These are phyloP conservation scores for Euplexia lucipara DNA, from an alignment of 2,888 invertebrate species.

Conservation along the genomic window DNA sequence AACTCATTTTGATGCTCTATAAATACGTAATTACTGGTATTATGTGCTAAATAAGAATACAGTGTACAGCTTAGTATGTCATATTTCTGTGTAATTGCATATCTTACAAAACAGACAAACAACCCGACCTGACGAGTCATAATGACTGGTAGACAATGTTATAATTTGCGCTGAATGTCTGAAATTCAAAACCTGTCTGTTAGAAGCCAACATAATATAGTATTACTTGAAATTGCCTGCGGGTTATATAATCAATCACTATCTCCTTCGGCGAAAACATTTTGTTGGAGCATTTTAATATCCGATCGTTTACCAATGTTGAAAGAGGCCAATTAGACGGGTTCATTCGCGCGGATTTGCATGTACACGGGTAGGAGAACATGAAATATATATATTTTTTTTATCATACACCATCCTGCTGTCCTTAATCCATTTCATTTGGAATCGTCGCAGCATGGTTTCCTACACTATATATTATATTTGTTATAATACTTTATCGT, in stretches of 20 bases:
- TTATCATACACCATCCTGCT: too few relatives aligned
- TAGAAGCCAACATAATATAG: slow-evolving; percentile 10
- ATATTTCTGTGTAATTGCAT: slow-evolving; percentile 34
- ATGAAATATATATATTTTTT: not conserved
- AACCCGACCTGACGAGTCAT: slow-evolving; percentile 16
- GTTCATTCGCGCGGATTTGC: not conserved
- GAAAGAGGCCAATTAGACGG: slow-evolving; percentile 32
- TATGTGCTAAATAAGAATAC: slow-evolving; percentile 28
- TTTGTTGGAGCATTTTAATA: slow-evolving; percentile 36
- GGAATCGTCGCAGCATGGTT: too few relatives aligned
- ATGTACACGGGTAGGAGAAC: not conserved
- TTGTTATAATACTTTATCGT: too few relatives aligned
- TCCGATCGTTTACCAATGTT: slow-evolving; percentile 28
- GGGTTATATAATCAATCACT: slow-evolving; percentile 22
- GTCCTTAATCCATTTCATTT: too few relatives aligned
- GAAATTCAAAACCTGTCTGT: slow-evolving; percentile 36
- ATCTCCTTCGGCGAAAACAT: slow-evolving; percentile 30
- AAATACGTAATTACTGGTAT: slow-evolving; percentile 20
- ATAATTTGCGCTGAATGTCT: slow-evolving; percentile 25
- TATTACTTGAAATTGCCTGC: slow-evolving; percentile 6
- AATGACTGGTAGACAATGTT: slow-evolving; percentile 24
- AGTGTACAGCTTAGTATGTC: slow-evolving; percentile 27
- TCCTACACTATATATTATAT: too few relatives aligned
- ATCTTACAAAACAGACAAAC: slow-evolving; percentile 15
- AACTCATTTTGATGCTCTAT: slow-evolving; percentile 33